A percentile compares a stretch with the other conserved stretches of the same genome.
Conservation (phyloP, 2,797 vertebrate genomes). For the Antennarius maculatus region DNA sequence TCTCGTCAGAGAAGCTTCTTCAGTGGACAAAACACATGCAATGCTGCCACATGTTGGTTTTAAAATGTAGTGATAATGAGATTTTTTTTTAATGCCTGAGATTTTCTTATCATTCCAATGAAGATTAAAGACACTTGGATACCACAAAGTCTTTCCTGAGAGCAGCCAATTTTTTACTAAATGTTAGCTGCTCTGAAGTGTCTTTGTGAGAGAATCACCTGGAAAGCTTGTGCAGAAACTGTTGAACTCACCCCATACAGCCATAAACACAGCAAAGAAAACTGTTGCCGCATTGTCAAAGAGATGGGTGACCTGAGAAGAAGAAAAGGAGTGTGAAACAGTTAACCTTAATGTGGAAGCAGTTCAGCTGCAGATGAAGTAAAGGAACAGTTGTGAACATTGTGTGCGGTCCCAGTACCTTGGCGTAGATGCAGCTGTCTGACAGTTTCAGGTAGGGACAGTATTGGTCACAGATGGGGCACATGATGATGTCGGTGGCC, state of each 20-base stretch:
- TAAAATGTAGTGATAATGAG: background rate
- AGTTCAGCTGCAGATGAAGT: too few species aligned
- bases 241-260: slow-evolving; percentile 90
- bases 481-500: slow-evolving; percentile 92
- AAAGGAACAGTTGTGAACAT: background rate
- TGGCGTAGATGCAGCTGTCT: slow-evolving; percentile 94
- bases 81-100: background rate
- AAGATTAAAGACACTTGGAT: background rate
- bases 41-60: background rate
- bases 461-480: slow-evolving; percentile 94
- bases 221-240: too few species aligned
- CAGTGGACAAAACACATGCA: background rate
- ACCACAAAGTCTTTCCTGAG: background rate
- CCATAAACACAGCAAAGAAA: slow-evolving; percentile 97
- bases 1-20: too few species aligned
- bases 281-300: slow-evolving; percentile 95
- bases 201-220: background rate
- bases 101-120: background rate
- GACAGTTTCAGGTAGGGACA: slow-evolving; percentile 93
- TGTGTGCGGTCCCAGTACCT: slow-evolving; percentile 78
- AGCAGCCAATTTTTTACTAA: too few species aligned
- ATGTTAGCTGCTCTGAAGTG: background rate
- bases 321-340: background rate
- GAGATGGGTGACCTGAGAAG: slow-evolving; percentile 89
- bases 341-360: background rate